Conservation (phyloP, 2,113 vertebrate species). For the Megalops atlanticus region DNA sequence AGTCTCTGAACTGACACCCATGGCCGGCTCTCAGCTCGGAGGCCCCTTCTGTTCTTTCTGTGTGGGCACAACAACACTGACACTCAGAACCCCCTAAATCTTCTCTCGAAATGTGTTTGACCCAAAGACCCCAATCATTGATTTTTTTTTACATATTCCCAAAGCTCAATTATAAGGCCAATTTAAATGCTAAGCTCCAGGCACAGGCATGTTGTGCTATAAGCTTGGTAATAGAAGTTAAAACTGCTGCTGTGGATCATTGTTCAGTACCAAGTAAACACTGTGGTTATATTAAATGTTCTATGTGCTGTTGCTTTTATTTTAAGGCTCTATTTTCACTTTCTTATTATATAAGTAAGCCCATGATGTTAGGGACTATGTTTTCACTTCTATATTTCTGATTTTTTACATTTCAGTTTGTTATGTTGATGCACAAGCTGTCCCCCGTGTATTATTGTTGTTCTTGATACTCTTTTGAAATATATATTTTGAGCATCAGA, state of each 20-base stretch:
- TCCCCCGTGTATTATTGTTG: background rate
- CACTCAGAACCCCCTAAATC: background rate
- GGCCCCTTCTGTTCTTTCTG: background rate
- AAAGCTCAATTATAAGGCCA: background rate
- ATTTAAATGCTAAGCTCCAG: background rate
- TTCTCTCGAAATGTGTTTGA: conserved; percentile 4
- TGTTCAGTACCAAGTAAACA: background rate
- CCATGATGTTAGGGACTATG: background rate
- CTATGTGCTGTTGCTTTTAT: background rate
- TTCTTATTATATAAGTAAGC: background rate
- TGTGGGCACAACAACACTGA: background rate
- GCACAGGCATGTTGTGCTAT: background rate
- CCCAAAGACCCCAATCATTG: background rate
- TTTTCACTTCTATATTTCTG: background rate
- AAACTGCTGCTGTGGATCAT: background rate
- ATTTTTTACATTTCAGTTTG: background rate
- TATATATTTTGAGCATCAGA: background rate
- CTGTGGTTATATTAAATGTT: background rate
- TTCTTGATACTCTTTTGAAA: background rate
- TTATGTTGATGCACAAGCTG: background rate
- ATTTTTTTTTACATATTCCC: background rate
- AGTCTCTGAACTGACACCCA: background rate
- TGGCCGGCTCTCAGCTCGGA: background rate
- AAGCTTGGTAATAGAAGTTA: background rate
- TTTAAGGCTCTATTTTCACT: background rate